Evolutionary conservation across 2,888 invertebrate genomes (phyloP), one percentile per base, ranked within the genome.

Genomic region (Brachyptera risi): DNA sequence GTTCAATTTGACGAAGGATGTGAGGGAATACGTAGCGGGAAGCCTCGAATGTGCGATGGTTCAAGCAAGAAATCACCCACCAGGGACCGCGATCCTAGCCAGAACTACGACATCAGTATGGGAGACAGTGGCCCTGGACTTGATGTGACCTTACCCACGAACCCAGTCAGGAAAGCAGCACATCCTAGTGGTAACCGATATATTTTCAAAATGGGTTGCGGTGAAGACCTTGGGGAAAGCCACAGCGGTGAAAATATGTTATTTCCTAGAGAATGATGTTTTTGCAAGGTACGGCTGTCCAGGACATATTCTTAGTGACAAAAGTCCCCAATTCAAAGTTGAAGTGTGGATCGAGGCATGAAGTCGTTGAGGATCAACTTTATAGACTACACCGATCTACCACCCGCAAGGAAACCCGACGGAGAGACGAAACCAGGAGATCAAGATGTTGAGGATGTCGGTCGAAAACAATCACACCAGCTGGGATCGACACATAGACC

Each of bases 341-440:
- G 2, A 38, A 19, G 17, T 17, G 23, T 64, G 65, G 65, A 17
- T 4, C 15, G 17, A 51, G 11, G 63, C 63, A 3, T 51, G 61
- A 13, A 24, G 58, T 1, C 19, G 61, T 11, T 68, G 67, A 63
- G 61, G 62, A 3, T n/a, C 17, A 1, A 19, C 37, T 3, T 21
- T 54, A 1, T 69, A 67, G 66, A 67, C 66, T 0, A 67, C 67
- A 0, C 60, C 68, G 0, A 65, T 62, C 0, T 68, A 68, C 35
- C 68, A 69, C 40, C 67, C 68, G 1, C 58, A 60, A n/a, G 68
- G 67, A 7, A 69, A 69, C 31, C 67, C 67, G 1, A 65, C 65
- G 1, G 63, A 69, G 40, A 15, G 68, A 13, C 58, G 66, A 1
- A 67, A 68, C 21, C 69, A 69, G 31, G 66, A 68, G 9, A 57